phyloP scores from a whole-genome alignment of 2,888 invertebrate species.

The Atherix ibis region DNA sequence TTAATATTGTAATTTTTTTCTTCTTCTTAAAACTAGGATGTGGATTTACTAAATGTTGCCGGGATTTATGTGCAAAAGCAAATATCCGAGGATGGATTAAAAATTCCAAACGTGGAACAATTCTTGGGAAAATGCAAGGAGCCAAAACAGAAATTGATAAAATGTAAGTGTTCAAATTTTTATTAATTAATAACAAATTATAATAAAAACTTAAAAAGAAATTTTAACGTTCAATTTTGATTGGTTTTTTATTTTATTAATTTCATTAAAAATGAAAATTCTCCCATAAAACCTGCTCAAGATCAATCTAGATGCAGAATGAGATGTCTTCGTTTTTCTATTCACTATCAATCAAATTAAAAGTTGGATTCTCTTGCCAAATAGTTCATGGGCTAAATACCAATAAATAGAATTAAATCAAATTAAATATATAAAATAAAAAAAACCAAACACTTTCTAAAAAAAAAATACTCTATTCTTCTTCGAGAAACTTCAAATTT shows the following conservation, averaged over 20 bases:
- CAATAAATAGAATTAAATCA: not conserved
- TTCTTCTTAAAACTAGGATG: too few species aligned
- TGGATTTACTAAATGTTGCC: constrained; percentile 77
- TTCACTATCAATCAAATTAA: too few species aligned
- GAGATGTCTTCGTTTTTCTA: too few species aligned
- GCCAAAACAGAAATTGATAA: constrained; percentile 58
- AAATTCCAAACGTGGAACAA: constrained; percentile 74
- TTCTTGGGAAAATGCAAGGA: constrained; percentile 81
- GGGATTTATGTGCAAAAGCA: constrained; percentile 56
- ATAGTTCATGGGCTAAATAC: constrained; percentile 6
- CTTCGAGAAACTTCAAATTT: too few species aligned
- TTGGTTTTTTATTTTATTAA: not conserved
- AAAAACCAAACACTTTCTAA: not conserved
- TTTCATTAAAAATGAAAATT: not conserved
- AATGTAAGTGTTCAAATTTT: constrained; percentile 61
- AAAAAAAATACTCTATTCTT: too few species aligned
- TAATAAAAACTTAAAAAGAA: too few species aligned
- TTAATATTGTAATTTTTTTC: too few species aligned
- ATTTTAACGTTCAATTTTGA: not conserved
- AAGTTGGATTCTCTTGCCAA: constrained; percentile 3
- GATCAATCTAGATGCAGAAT: too few species aligned
- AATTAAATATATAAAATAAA: not conserved
- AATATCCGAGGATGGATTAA: constrained; percentile 82
- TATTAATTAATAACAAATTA: too few species aligned
- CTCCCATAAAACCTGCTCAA: too few species aligned